Evolutionary conservation across 2,113 vertebrate species (phyloP).

Genomic region (Oryzias melastigma): DNA sequence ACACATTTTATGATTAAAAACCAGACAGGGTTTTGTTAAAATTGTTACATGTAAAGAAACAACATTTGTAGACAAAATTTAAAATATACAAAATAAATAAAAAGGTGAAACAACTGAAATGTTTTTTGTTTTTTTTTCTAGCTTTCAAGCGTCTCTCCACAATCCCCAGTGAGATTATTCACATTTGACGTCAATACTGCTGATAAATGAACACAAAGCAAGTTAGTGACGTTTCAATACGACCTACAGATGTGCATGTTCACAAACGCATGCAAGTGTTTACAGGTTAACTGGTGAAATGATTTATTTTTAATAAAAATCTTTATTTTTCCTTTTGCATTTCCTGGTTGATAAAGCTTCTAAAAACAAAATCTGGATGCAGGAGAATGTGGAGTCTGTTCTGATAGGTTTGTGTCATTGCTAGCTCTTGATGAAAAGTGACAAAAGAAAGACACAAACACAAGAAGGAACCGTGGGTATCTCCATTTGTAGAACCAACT

Average conservation of each 20-base stretch:
- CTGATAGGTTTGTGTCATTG: conserved; percentile 22
- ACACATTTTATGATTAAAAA: conserved; percentile 82
- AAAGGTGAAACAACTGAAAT: conserved; percentile 63
- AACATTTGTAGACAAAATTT: conserved; percentile 74
- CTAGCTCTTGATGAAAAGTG: conserved; percentile 21
- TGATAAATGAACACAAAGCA: conserved; percentile 77
- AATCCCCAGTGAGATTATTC: conserved; percentile 70
- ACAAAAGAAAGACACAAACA: conserved; percentile 44
- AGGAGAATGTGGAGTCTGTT: conserved; percentile 27
- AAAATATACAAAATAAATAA: conserved; percentile 72
- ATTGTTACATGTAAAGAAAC: conserved; percentile 76
- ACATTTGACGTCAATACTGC: conserved; percentile 80
- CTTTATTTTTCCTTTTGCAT: background rate
- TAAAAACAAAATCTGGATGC: conserved; percentile 13
- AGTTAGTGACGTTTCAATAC: conserved; percentile 61
- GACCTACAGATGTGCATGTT: conserved; percentile 65
- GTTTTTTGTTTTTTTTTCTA: conserved; percentile 46
- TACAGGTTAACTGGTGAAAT: conserved; percentile 62
- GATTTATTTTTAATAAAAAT: conserved; percentile 7
- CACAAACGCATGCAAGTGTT: conserved; percentile 77
- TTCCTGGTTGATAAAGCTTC: conserved; percentile 30
- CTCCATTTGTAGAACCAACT: conserved; percentile 46
- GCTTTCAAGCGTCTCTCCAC: conserved; percentile 72
- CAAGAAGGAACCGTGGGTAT: conserved; percentile 35
- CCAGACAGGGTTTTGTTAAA: conserved; percentile 69